phyloP scores from a whole-genome alignment of 2,888 invertebrate genomes.

The Allophyes oxyacanthae region DNA sequence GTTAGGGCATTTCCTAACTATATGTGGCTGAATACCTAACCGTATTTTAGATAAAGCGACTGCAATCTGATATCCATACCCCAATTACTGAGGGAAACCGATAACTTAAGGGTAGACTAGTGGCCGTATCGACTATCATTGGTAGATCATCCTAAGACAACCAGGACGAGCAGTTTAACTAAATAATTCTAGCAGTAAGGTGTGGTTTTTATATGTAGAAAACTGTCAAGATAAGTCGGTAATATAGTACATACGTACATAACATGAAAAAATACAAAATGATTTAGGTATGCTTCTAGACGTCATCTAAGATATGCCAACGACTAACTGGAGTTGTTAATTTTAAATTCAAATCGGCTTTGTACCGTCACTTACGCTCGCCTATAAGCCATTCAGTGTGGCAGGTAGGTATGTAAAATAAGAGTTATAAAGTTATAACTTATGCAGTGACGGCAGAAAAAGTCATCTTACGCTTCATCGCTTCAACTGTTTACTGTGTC shows the following conservation, averaged over 20 bases:
- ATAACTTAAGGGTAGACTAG: too few species aligned
- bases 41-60: too few species aligned
- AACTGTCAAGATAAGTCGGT: neutral
- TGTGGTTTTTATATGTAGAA: too few species aligned
- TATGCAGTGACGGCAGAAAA: slow-evolving; percentile 61
- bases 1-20: too few species aligned
- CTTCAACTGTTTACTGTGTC: slow-evolving; percentile 72
- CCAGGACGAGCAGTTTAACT: too few species aligned
- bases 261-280: slow-evolving; percentile 3
- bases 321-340: slow-evolving; percentile 58
- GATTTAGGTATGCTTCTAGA: slow-evolving; percentile 7
- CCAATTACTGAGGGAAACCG: too few species aligned
- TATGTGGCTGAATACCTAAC: too few species aligned
- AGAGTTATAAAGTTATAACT: slow-evolving; percentile 61
- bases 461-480: slow-evolving; percentile 75
- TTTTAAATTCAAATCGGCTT: slow-evolving; percentile 67
- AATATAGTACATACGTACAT: neutral
- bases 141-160: too few species aligned
- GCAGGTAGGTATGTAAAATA: slow-evolving; percentile 59
- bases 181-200: too few species aligned
- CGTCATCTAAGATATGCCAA: slow-evolving; percentile 42
- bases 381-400: slow-evolving; percentile 49
- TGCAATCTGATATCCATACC: too few species aligned
- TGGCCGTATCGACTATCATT: too few species aligned
- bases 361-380: slow-evolving; percentile 52